phyloP scores from a whole-genome alignment of 2,113 vertebrate species.

The Leucoraja erinaceus region DNA sequence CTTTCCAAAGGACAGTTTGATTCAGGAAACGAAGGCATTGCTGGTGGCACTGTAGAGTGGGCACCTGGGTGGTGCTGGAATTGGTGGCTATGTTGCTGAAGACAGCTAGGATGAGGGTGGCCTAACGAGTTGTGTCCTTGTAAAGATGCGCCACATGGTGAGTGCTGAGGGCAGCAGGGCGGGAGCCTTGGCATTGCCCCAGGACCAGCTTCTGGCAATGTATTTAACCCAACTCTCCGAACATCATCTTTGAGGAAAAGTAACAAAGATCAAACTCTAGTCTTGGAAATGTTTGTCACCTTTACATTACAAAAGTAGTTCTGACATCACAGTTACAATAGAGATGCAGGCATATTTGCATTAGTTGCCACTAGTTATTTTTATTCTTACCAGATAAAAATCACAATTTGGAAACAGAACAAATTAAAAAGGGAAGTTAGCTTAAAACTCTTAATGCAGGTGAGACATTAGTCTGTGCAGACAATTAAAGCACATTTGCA shows the following conservation, averaged over 20 bases:
- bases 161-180: slow-evolving; percentile 94
- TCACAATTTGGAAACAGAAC: neutral
- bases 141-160: slow-evolving; percentile 81
- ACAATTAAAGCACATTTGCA: neutral
- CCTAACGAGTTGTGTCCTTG: slow-evolving; percentile 74
- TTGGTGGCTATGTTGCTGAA: slow-evolving; percentile 74
- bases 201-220: slow-evolving; percentile 65
- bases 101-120: slow-evolving; percentile 79
- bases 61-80: slow-evolving; percentile 74
- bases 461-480: neutral
- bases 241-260: slow-evolving; percentile 63
- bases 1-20: slow-evolving; percentile 80
- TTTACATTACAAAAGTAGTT: neutral
- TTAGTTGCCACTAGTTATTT: neutral
- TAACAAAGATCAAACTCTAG: slow-evolving; percentile 38
- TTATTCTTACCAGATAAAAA: neutral
- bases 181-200: slow-evolving; percentile 88
- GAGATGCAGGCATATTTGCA: neutral
- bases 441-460: neutral
- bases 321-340: neutral
- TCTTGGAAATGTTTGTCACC: neutral
- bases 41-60: slow-evolving; percentile 64
- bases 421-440: neutral
- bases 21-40: slow-evolving; percentile 75
- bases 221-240: slow-evolving; percentile 67